These are phyloP conservation scores for Hippocampus barbouri DNA, from an alignment of 2,113 vertebrate species.

Conservation along the genomic window DNA sequence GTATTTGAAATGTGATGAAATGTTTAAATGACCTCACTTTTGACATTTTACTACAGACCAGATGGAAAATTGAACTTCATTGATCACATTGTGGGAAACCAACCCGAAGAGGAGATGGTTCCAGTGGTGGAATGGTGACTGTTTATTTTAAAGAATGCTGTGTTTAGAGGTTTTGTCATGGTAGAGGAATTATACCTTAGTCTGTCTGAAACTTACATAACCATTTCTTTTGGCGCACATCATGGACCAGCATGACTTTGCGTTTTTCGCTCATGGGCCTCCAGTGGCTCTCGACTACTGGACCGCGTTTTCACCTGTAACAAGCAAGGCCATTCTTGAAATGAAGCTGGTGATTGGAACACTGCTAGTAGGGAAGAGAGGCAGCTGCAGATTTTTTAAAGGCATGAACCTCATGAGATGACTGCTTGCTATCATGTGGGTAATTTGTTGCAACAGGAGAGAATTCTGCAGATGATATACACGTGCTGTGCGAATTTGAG, in stretches of 20 bases:
- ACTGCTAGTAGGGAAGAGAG: not conserved
- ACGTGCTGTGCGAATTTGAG: not conserved
- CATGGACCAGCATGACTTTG: conserved; percentile 54
- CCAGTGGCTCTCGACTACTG: conserved; percentile 58
- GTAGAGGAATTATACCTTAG: not conserved
- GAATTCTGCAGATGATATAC: not conserved
- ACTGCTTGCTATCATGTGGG: not conserved
- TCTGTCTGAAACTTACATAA: conserved; percentile 32
- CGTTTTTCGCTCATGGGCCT: conserved; percentile 39
- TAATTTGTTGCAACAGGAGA: not conserved
- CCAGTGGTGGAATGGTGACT: conserved; percentile 85
- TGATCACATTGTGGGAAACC: conserved; percentile 93
- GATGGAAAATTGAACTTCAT: conserved; percentile 77
- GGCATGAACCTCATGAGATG: not conserved
- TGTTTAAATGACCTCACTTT: not conserved
- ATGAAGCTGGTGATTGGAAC: conserved; percentile 44
- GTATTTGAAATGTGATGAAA: not conserved
- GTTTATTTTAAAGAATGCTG: not conserved
- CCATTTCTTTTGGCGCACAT: conserved; percentile 3
- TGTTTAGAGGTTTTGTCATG: not conserved
- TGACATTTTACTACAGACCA: conserved; percentile 64
- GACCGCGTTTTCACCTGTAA: conserved; percentile 33
- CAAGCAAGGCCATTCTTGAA: conserved; percentile 30
- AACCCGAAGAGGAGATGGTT: conserved; percentile 87
- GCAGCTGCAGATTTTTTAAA: not conserved